Conservation (phyloP, 2,113 vertebrate species). For the Hydropotes inermis region DNA sequence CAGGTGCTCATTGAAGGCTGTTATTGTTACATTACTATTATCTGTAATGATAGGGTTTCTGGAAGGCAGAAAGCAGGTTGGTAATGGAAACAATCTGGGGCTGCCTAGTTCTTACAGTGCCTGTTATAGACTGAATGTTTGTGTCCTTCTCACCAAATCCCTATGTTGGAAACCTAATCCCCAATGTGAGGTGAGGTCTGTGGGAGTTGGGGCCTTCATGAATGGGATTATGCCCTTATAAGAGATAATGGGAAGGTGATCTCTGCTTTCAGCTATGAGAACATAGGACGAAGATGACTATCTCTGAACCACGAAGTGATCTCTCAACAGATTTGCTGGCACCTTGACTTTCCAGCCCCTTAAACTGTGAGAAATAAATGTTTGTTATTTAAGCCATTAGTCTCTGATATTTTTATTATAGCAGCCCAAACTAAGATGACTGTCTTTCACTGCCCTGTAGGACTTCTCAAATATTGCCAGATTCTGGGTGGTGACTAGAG, state of each 20-base stretch:
- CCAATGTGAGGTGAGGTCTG: background rate
- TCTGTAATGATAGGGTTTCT: background rate
- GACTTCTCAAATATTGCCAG: constrained; percentile 31
- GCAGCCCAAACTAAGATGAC: background rate
- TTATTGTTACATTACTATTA: background rate
- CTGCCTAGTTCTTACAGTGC: background rate
- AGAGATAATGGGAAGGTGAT: background rate
- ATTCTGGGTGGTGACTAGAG: background rate
- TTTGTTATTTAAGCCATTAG: background rate
- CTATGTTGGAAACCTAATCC: background rate
- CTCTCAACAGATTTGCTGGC: background rate
- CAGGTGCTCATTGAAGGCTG: background rate
- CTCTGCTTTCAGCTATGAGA: background rate
- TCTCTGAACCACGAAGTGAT: background rate
- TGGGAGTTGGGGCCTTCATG: background rate
- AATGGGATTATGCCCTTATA: background rate
- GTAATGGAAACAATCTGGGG: background rate
- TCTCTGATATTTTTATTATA: background rate
- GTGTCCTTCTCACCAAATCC: background rate
- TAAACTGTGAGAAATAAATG: background rate
- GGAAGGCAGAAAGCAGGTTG: background rate
- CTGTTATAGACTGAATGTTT: background rate
- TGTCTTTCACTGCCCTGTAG: background rate
- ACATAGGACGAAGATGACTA: background rate
- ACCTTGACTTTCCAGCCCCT: background rate